Conservation (phyloP, 1,140 invertebrate genomes). For the Leptinotarsa lineolata region DNA sequence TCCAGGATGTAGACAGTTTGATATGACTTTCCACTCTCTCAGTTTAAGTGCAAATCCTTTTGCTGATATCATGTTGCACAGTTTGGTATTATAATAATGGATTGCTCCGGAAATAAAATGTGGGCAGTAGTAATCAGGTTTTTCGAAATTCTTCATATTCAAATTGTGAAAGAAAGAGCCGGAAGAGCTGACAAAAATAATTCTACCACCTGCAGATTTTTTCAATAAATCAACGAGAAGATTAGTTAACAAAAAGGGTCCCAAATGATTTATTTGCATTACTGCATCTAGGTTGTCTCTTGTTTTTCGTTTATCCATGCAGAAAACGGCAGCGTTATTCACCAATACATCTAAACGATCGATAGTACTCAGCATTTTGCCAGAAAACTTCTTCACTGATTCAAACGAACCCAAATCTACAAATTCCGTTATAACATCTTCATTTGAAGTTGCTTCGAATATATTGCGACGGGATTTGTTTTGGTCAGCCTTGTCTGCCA, state of each 20-base stretch:
- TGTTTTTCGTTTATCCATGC: constrained; percentile 54
- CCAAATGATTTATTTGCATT: constrained; percentile 70
- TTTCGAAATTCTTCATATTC: constrained; percentile 35
- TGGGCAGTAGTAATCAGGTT: constrained; percentile 26
- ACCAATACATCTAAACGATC: constrained; percentile 67
- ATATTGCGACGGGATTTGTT: constrained; percentile 65
- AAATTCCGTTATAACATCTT: constrained; percentile 31
- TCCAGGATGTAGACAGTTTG: constrained; percentile 62
- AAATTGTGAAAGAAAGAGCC: constrained; percentile 40
- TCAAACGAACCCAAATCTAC: constrained; percentile 60
- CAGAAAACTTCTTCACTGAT: constrained; percentile 60
- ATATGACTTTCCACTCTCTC: constrained; percentile 52
- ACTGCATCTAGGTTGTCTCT: constrained; percentile 64
- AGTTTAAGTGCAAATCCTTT: constrained; percentile 47
- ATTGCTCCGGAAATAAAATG: constrained; percentile 27
- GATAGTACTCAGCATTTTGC: constrained; percentile 58
- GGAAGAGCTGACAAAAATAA: constrained; percentile 48
- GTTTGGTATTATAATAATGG: constrained; percentile 51
- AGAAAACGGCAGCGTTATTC: constrained; percentile 67
- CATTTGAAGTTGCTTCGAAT: constrained; percentile 44
- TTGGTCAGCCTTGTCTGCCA: constrained; percentile 82
- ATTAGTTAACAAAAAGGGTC: constrained; percentile 68
- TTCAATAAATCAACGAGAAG: constrained; percentile 60
- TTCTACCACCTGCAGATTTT: constrained; percentile 43
- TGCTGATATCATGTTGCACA: constrained; percentile 49